Percentiles rank a stretch among this genome's conserved stretches.
These are phyloP conservation scores for Microctonus aethiopoides DNA, from an alignment of 2,888 invertebrate species.

Conservation along the genomic window DNA sequence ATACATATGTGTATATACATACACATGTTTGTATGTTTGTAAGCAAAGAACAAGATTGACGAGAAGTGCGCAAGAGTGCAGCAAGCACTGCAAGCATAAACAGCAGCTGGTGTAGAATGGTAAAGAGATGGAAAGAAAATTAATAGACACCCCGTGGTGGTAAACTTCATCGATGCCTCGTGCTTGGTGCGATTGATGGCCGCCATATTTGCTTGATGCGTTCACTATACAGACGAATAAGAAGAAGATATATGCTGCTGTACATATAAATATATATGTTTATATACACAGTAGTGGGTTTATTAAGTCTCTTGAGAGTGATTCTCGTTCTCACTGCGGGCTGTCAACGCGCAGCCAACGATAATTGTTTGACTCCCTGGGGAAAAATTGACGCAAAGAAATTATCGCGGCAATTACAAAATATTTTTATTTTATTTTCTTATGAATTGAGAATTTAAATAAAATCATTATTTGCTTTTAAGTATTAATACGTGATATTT, in stretches of 20 bases:
- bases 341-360: slow-evolving; percentile 54
- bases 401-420: slow-evolving; percentile 26
- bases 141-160: slow-evolving; percentile 56
- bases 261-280: slow-evolving; percentile 9
- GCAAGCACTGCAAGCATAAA: too few species aligned
- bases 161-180: slow-evolving; percentile 40
- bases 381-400: slow-evolving; percentile 20
- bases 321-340: slow-evolving; percentile 44
- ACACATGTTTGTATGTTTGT: background rate
- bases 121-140: slow-evolving; percentile 35
- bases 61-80: background rate
- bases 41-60: background rate
- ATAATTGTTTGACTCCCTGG: slow-evolving; percentile 40
- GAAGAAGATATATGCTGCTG: slow-evolving; percentile 40
- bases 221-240: slow-evolving; percentile 28
- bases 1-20: background rate
- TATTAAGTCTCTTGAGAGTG: slow-evolving; percentile 22
- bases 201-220: slow-evolving; percentile 60
- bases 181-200: slow-evolving; percentile 51
- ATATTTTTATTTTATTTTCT: background rate
- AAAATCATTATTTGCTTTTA: too few species aligned
- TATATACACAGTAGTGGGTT: background rate
- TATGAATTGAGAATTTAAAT: too few species aligned
- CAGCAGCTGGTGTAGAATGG: background rate
- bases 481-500: too few species aligned